phyloP scores from a whole-genome alignment of 2,797 vertebrate genomes.

The Potorous gilbertii region DNA sequence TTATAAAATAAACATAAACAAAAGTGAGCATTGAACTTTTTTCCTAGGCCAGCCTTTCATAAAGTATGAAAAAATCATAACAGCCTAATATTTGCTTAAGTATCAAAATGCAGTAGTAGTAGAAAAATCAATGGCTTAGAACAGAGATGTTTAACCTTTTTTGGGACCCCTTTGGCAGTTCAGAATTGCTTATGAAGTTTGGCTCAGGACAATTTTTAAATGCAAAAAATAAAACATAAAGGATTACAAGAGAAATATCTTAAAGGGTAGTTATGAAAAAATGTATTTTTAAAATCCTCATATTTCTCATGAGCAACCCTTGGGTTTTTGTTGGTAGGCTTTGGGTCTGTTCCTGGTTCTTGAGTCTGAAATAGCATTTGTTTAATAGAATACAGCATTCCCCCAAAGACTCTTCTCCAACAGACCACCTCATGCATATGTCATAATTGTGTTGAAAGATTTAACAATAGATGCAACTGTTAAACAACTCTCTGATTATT shows the following conservation, averaged over 20 bases:
- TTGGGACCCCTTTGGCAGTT: neutral
- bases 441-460: neutral
- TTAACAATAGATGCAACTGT: neutral
- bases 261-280: neutral
- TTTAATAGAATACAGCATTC: neutral
- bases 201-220: neutral
- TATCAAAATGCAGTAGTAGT: neutral
- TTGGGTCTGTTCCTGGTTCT: neutral
- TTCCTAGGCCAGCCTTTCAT: neutral
- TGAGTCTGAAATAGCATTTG: neutral
- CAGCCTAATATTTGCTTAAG: neutral
- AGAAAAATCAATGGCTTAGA: neutral
- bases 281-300: neutral
- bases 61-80: neutral
- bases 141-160: neutral
- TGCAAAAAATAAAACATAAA: neutral
- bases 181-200: neutral
- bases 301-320: neutral
- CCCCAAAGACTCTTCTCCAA: neutral
- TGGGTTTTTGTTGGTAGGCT: neutral
- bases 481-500: neutral
- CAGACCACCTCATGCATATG: neutral
- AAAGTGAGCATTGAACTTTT: neutral
- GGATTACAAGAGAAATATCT: neutral
- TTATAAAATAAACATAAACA: neutral